Base-by-base conservation (phyloP, 2,113 vertebrate genomes). In the Chiloscyllium plagiosum region DNA sequence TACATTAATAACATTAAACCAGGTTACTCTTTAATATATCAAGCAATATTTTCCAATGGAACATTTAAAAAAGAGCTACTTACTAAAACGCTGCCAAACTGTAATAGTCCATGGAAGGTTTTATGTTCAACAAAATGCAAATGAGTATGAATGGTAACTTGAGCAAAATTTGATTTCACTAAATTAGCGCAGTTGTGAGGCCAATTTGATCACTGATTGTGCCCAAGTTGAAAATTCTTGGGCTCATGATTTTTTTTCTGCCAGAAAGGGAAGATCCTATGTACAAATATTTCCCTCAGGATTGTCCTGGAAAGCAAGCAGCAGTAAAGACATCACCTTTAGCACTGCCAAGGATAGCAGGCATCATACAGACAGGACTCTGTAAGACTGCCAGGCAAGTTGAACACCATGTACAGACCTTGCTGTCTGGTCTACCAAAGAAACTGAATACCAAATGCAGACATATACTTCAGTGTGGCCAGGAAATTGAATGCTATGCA, bases 321-420 rank as follows among this genome's bases (percentile, higher is more conserved):
- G 33, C 33, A 83, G 78, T 83, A 42, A 78, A 24, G 78, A 80
- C 13, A 47, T 47, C 42, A 50, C 4, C 8, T 29, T 66, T 66
- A 37, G 26, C 52, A 66, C 24, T 66, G 61, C 61, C 56, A 93
- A 56, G 1, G 56, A 66, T 26, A 61, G 37, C 29, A 61, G 47
- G 37, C 19, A 87, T 52, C 65, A 26, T 37, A 33, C 47, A 66
- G 56, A 37, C 89, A 93, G 65, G 13, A 13, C 61, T 17, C 12
- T 65, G 56, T 33, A 93, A 7, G 61, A 66, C 3, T 22, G 66
- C 50, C 47, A n/a, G 15, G 37, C 52, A 90, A 90, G 3, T 13
- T 61, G 87, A 90, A 90, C 87, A 90, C 47, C 29, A 66, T 66
- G 47, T 37, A 93, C 85, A 37, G 89, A n/a, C 89, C n/a, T 66